Evolutionary conservation across 2,888 invertebrate species (phyloP), one percentile per base, ranked within the genome.

Genomic region (Lepidonotus clava): DNA sequence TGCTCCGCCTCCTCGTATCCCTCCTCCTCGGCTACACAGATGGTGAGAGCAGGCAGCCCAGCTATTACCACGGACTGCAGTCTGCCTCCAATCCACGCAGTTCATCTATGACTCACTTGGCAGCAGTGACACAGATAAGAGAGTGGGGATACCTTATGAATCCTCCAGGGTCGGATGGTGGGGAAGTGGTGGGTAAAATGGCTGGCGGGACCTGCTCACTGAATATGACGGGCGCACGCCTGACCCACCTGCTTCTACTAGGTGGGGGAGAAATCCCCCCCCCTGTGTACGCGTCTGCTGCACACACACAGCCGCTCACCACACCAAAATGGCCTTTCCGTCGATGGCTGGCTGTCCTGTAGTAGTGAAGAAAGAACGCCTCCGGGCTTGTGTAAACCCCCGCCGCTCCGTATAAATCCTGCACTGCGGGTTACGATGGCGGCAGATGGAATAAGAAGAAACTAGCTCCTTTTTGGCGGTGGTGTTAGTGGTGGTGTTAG

Each of bases 121-220:
- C 61, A 28, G 61, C 28, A 71, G 21, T 71, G 71, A 71, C 71
- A 71, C 71, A 71, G 71, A 71, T 71, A 14, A 71, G 71, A 71
- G 71, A 38, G 38, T 21, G 38, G 66, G 28, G 71, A 36, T 34
- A 71, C 71, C 38, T 34, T 36, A 38, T n/a, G 38, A 18, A 34
- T 71, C 71, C 36, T 34, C 38, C 71, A 36, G 34, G 38, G 71
- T n/a, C n/a, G n/a, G n/a, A n/a, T n/a, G n/a, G n/a, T n/a, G n/a
- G n/a, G n/a, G n/a, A n/a, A n/a, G 71, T 34, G 36, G 34, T 21
- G 71, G 34, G 38, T 4, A 21, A 21, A 36, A 11, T 34, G 38
- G 71, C 14, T 11, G 21, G 71, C 36, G 24, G 36, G 71, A n/a
- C 2, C 11, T 1, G 38, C 36, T 67, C n/a, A n/a, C 18, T 11